Conservation (phyloP, 2,888 invertebrate species). For the Netelia inedita region DNA sequence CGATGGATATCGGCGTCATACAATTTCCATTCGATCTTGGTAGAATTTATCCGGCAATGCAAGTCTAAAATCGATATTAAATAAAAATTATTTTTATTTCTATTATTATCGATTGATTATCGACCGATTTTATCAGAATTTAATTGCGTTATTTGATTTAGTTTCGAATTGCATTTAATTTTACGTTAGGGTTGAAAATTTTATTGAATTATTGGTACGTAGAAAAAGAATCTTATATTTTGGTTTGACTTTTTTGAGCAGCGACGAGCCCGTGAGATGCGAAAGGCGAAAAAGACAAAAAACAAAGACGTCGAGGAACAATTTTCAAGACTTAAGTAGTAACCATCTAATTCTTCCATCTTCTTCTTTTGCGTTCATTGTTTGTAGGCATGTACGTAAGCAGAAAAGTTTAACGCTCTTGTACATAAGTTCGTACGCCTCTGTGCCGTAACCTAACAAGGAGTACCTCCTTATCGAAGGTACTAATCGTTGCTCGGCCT, state of each 20-base stretch:
- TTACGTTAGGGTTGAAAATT: too few species aligned
- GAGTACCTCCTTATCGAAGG: conserved; percentile 76
- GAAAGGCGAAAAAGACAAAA: not conserved
- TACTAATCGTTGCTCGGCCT: conserved; percentile 78
- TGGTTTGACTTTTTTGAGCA: too few species aligned
- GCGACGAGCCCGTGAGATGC: not conserved
- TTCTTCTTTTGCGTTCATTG: not conserved
- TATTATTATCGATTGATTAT: too few species aligned
- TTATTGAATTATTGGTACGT: too few species aligned
- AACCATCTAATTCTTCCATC: not conserved
- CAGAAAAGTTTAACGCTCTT: not conserved
- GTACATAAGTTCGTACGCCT: conserved; percentile 52
- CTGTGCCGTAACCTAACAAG: conserved; percentile 76
- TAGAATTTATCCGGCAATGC: not conserved
- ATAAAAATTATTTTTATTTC: conserved; percentile 7
- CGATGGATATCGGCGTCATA: conserved; percentile 47
- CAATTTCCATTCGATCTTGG: conserved; percentile 39
- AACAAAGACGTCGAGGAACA: not conserved
- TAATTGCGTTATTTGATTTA: too few species aligned
- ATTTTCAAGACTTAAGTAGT: not conserved
- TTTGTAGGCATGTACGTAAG: not conserved
- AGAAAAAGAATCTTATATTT: too few species aligned
- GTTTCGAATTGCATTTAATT: too few species aligned
- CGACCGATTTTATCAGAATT: too few species aligned
- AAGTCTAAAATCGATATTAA: not conserved